These are phyloP conservation scores for Tragelaphus oryx DNA, from an alignment of 2,797 vertebrate genomes.

Conservation along the genomic window DNA sequence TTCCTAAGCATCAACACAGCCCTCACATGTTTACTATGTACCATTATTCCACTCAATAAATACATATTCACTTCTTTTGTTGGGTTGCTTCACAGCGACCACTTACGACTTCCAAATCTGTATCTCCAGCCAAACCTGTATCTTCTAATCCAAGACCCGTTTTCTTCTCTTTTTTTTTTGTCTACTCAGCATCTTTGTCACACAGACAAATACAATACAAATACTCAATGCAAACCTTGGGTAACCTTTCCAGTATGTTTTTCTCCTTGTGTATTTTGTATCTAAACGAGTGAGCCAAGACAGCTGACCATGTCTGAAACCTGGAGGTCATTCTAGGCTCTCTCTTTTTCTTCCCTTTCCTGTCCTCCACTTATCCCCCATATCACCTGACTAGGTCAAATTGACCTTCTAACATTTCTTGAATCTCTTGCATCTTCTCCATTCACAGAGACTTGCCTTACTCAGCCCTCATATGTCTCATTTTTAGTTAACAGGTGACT, in stretches of 20 bases:
- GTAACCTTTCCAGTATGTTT: not conserved
- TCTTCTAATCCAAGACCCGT: not conserved
- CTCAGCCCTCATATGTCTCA: not conserved
- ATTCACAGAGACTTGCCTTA: not conserved
- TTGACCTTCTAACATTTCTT: not conserved
- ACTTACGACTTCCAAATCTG: not conserved
- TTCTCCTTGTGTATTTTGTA: not conserved
- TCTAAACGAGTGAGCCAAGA: not conserved
- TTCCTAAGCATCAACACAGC: not conserved
- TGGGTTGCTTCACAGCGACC: not conserved
- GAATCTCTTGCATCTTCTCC: not conserved
- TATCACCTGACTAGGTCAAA: not conserved
- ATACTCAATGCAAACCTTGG: not conserved
- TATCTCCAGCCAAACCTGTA: not conserved
- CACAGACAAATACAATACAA: not conserved
- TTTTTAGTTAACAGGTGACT: not conserved
- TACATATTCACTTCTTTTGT: not conserved
- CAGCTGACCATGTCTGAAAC: not conserved
- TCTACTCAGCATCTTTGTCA: not conserved
- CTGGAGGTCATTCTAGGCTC: not conserved
- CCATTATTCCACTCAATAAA: not conserved
- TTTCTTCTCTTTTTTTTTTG: not conserved
- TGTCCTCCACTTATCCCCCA: accelerated
- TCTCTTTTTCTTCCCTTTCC: not conserved
- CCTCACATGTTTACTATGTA: not conserved